phyloP scores from a whole-genome alignment of 2,113 vertebrate species.

The human region DNA sequence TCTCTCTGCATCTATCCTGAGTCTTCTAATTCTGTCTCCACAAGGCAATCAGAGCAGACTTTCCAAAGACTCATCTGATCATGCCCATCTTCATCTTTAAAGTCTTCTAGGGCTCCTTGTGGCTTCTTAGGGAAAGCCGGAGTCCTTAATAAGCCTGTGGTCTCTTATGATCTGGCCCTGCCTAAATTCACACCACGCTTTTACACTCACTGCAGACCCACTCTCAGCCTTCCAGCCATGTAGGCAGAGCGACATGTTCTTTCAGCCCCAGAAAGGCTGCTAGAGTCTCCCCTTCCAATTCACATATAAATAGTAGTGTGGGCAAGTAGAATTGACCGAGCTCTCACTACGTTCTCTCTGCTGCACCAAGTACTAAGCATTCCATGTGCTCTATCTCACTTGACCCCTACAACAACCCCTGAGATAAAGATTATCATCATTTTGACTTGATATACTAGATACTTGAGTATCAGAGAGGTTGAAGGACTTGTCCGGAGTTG shows the following conservation, averaged over 20 bases:
- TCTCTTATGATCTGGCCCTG: too few relatives aligned
- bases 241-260: background rate
- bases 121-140: background rate
- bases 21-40: background rate
- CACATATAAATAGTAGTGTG: background rate
- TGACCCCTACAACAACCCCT: background rate
- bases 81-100: background rate
- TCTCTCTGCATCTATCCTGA: background rate
- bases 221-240: background rate
- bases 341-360: background rate
- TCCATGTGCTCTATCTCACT: too few relatives aligned
- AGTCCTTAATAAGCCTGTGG: background rate
- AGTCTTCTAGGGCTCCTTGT: background rate
- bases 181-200: background rate
- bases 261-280: background rate
- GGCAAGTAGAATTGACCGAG: fast-evolving
- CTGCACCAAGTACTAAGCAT: background rate
- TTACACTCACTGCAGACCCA: background rate
- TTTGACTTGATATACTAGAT: background rate
- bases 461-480: background rate
- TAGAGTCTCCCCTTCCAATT: background rate
- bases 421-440: background rate
- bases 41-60: background rate
- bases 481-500: background rate
- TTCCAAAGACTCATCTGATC: background rate